Base-by-base conservation (phyloP, 2,888 invertebrate genomes). In the Dichetophora obliterata region DNA sequence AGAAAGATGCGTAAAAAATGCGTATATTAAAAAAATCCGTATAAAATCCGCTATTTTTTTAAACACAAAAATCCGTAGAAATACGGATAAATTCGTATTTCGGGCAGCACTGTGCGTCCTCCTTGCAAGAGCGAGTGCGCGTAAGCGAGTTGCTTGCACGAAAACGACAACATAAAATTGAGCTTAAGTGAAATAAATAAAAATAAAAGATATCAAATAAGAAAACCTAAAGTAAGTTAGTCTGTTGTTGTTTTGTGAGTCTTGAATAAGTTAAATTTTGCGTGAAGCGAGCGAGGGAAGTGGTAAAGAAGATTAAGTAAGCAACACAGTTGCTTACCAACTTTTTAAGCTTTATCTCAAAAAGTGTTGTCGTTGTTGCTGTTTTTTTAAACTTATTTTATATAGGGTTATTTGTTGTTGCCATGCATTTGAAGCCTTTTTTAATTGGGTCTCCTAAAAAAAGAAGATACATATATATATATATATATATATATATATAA, bases 51-150 rank as follows among this genome's bases (percentile, higher is more conserved):
- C n/a, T n/a, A n/a, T n/a, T n/a, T n/a, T n/a, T n/a, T n/a, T n/a
- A n/a, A n/a, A n/a, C n/a, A n/a, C n/a, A n/a, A n/a, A n/a, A n/a
- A n/a, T n/a, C n/a, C n/a, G n/a, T n/a, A n/a, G n/a, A n/a, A n/a
- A n/a, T n/a, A n/a, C n/a, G n/a, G n/a, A n/a, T n/a, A n/a, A n/a
- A n/a, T n/a, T n/a, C n/a, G n/a, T n/a, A n/a, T n/a, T n/a, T n/a
- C n/a, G n/a, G n/a, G n/a, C n/a, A n/a, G n/a, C n/a, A n/a, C n/a
- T n/a, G n/a, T n/a, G n/a, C n/a, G n/a, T 80, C 81, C 78, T 78
- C 79, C 78, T 76, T 69, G 78, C 80, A 77, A 76, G 79, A 81
- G 73, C 57, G 72, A 71, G 70, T 61, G 77, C 68, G 72, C 71
- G 72, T 74, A 22, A 43, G 66, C 65, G 19, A 34, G 65, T 19